phyloP scores from a whole-genome alignment of 2,888 invertebrate species.

The Perizoma flavofasciatum region DNA sequence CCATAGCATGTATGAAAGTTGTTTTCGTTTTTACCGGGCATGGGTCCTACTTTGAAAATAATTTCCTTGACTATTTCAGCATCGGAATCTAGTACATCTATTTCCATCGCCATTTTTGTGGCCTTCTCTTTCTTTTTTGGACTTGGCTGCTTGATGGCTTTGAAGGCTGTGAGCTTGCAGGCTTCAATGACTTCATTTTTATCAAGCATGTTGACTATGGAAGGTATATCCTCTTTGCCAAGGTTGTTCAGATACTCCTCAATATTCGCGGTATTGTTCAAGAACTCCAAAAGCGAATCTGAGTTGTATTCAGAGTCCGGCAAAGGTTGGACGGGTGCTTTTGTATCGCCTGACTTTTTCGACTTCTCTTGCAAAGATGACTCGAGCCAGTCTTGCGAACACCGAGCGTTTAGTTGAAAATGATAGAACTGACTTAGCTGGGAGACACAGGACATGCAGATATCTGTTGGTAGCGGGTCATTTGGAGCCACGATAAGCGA shows the following conservation, averaged over 20 bases:
- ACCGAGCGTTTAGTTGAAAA: conserved; percentile 74
- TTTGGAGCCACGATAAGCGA: conserved; percentile 56
- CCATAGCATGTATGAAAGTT: conserved; percentile 62
- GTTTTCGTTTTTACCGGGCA: conserved; percentile 45
- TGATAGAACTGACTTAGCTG: conserved; percentile 72
- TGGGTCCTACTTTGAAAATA: conserved; percentile 58
- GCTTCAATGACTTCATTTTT: conserved; percentile 60
- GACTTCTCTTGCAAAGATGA: conserved; percentile 61
- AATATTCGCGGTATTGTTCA: conserved; percentile 76
- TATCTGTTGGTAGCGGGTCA: conserved; percentile 67
- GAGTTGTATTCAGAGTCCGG: conserved; percentile 79
- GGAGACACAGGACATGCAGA: conserved; percentile 70
- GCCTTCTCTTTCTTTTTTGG: conserved; percentile 63
- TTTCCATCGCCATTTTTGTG: conserved; percentile 65
- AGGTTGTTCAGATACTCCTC: conserved; percentile 74
- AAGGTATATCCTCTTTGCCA: conserved; percentile 77
- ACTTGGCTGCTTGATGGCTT: conserved; percentile 57
- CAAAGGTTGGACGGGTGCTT: conserved; percentile 68
- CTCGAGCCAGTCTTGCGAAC: conserved; percentile 76
- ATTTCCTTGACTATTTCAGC: conserved; percentile 68
- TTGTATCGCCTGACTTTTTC: conserved; percentile 61
- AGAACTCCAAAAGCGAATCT: conserved; percentile 74
- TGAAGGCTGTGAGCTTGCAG: conserved; percentile 47
- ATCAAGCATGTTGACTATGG: conserved; percentile 73
- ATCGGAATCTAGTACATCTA: conserved; percentile 72